Percentiles rank a stretch among this genome's conserved stretches.
These are phyloP conservation scores for Macrophya annulata DNA, from an alignment of 2,888 invertebrate genomes.

Conservation along the genomic window DNA sequence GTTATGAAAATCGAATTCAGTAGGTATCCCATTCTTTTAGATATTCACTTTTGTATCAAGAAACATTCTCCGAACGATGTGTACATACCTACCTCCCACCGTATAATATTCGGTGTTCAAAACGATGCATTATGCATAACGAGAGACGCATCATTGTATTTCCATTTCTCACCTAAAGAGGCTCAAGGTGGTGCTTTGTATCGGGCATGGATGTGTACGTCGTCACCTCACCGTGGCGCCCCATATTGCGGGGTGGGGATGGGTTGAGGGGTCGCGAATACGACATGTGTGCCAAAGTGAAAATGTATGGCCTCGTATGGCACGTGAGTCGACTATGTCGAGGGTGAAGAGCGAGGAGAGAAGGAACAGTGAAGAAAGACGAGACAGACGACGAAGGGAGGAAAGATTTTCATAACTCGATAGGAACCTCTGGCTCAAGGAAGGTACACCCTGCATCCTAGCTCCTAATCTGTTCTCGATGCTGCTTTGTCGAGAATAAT, in stretches of 20 bases:
- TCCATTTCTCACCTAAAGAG: slow-evolving; percentile 74
- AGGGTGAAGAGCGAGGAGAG: slow-evolving; percentile 54
- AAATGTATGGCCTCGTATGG: slow-evolving; percentile 75
- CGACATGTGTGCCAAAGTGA: slow-evolving; percentile 79
- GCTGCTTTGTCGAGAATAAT: slow-evolving; percentile 66
- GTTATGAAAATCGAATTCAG: slow-evolving; percentile 3
- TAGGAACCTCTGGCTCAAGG: slow-evolving; percentile 65
- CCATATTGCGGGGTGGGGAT: not conserved
- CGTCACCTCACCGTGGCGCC: slow-evolving; percentile 28
- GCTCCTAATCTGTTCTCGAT: slow-evolving; percentile 73
- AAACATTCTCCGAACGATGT: not conserved
- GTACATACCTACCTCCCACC: not conserved
- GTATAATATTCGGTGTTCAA: slow-evolving; percentile 50
- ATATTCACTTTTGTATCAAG: not conserved
- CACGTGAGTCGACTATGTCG: slow-evolving; percentile 74
- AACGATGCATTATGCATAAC: slow-evolving; percentile 75
- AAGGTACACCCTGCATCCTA: slow-evolving; percentile 60
- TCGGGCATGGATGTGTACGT: slow-evolving; percentile 64
- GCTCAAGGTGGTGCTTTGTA: slow-evolving; percentile 68
- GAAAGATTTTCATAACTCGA: slow-evolving; percentile 76
- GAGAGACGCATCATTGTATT: slow-evolving; percentile 78
- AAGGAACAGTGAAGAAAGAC: slow-evolving; percentile 10
- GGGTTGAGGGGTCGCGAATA: slow-evolving; percentile 59
- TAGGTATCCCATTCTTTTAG: not conserved
- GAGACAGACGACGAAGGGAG: slow-evolving; percentile 55